These are phyloP conservation scores for Choristoneura rosaceana DNA, from an alignment of 2,888 invertebrate species.

Conservation along the genomic window DNA sequence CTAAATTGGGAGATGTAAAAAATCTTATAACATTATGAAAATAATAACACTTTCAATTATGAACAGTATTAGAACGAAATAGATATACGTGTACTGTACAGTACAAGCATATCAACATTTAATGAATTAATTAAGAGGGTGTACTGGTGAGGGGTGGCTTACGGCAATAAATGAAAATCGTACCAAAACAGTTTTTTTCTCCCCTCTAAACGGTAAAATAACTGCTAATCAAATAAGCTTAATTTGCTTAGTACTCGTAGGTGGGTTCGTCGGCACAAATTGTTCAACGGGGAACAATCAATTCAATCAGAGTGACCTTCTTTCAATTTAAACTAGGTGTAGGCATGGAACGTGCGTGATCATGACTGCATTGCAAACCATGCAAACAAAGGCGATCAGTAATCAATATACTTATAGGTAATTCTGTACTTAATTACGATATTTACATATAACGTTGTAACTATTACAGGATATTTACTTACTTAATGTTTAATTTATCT, in stretches of 20 bases:
- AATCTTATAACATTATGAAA: neutral
- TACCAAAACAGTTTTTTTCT: slow-evolving; percentile 30
- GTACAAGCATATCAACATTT: neutral
- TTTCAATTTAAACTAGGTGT: slow-evolving; percentile 27
- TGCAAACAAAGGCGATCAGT: slow-evolving; percentile 29
- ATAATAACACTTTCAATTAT: neutral
- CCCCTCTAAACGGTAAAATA: slow-evolving; percentile 28
- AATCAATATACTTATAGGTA: neutral
- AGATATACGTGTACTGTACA: neutral
- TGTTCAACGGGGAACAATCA: slow-evolving; percentile 34
- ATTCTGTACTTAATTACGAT: slow-evolving; percentile 1
- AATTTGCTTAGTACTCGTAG: slow-evolving; percentile 11
- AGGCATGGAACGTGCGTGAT: slow-evolving; percentile 48
- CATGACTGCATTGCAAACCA: slow-evolving; percentile 49
- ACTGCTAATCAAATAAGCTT: slow-evolving; percentile 31
- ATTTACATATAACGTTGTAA: neutral
- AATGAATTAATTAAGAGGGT: slow-evolving; percentile 25
- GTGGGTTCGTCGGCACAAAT: slow-evolving; percentile 21
- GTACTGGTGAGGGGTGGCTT: slow-evolving; percentile 15
- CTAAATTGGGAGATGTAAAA: slow-evolving; percentile 7
- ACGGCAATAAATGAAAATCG: slow-evolving; percentile 11
- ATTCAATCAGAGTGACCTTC: slow-evolving; percentile 38
- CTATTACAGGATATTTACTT: neutral
- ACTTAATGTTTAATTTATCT: too few species aligned
- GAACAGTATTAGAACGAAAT: neutral